phyloP scores from a whole-genome alignment of 2,113 vertebrate species.

The Nansenia antarctica region DNA sequence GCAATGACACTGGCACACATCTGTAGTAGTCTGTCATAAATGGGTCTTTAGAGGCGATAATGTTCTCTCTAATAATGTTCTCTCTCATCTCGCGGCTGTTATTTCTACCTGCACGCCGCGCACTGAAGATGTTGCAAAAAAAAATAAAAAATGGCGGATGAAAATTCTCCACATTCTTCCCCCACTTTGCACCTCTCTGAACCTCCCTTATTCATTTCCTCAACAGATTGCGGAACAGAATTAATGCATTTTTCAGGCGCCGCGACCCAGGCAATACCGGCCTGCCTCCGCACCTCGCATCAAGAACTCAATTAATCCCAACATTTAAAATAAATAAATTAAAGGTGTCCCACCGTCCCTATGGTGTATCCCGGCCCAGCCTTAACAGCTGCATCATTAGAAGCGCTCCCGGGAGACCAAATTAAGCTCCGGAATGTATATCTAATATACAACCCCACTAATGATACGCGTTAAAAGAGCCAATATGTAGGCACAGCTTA shows the following conservation, averaged over 20 bases:
- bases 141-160: not conserved
- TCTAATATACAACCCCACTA: slow-evolving; percentile 77
- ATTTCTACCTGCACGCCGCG: slow-evolving; percentile 8
- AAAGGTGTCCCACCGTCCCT: slow-evolving; percentile 71
- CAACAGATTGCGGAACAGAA: slow-evolving; percentile 49
- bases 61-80: too few species aligned
- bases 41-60: slow-evolving; percentile 50
- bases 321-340: slow-evolving; percentile 79
- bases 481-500: slow-evolving; percentile 71
- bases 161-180: too few species aligned
- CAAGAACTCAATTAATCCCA: slow-evolving; percentile 74
- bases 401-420: slow-evolving; percentile 74
- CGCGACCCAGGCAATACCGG: slow-evolving; percentile 35
- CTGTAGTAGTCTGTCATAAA: slow-evolving; percentile 43
- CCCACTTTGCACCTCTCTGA: slow-evolving; percentile 16
- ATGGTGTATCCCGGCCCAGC: slow-evolving; percentile 56
- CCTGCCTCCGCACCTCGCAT: slow-evolving; percentile 56
- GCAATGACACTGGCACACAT: not conserved
- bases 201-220: slow-evolving; percentile 45
- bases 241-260: slow-evolving; percentile 57
- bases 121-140: not conserved
- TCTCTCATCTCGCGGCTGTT: not conserved
- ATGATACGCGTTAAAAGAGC: slow-evolving; percentile 74
- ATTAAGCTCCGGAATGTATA: slow-evolving; percentile 76
- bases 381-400: slow-evolving; percentile 71